Base-by-base conservation (phyloP, 2,888 invertebrate species). In the Phyllotreta striolata region DNA sequence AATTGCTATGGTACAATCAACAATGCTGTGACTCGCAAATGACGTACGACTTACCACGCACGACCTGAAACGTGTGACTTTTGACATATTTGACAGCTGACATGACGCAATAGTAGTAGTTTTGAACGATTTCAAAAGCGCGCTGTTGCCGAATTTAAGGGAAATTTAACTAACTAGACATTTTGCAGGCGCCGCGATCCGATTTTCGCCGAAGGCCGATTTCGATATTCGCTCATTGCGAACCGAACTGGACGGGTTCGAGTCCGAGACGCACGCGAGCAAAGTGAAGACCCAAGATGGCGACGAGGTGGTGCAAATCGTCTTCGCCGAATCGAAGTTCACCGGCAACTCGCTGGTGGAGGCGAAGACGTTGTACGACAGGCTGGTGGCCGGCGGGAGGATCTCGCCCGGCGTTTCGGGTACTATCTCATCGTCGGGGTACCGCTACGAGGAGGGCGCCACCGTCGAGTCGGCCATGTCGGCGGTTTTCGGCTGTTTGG, bases 281-380 rank as follows among this genome's bases (percentile, higher is more conserved):
- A 73, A 73, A 63, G 69, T 76, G 1, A 34, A 41, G 1, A 60
- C 67, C 8, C 54, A 60, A 8, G 57, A 51, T 12, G 55, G 63
- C 3, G 59, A 63, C 0, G 59, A 63, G 24, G 14, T 70, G 0
- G 66, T 77, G 4, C 78, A 78, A 59, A 67, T 77, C 6, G 69
- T 76, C 43, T 76, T 78, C 54, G 67, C 72, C 4, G 78, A 78
- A 46, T 73, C 73, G 41, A 65, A 70, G 34, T 78, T 75, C 62
- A 70, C 61, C 6, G 78, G 76, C 10, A 47, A 61, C 3, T 77
- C 77, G 63, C 49, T 73, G 7, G 57, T 67, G 6, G 70, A 73
- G 34, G 74, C 72, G 0, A 57, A 66, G 14, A 55, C 65, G 0
- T 68, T 72, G 12, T 62, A 65, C 41, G 35, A 63, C n/a, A 39